Evolutionary conservation across 2,113 vertebrate species (phyloP).

Genomic region (Hydropotes inermis): DNA sequence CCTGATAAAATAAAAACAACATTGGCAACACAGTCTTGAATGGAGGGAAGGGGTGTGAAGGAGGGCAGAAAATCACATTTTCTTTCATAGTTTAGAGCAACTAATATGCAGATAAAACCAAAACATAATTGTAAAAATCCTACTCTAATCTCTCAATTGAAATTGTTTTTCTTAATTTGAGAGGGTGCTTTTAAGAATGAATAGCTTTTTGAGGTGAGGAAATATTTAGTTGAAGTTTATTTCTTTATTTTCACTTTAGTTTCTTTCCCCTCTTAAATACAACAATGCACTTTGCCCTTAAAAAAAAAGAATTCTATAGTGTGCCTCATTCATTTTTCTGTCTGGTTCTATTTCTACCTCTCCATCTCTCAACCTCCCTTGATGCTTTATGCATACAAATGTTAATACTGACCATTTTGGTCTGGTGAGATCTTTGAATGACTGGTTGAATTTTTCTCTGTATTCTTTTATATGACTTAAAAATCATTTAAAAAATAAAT

Average conservation of each 20-base stretch:
- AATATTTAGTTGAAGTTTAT: slow-evolving; percentile 6
- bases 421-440: neutral
- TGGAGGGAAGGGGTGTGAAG: neutral
- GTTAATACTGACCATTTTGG: neutral
- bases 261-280: slow-evolving; percentile 17
- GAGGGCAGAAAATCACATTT: neutral
- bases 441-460: slow-evolving; percentile 16
- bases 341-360: neutral
- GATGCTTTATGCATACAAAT: neutral
- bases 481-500: neutral
- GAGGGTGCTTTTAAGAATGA: neutral
- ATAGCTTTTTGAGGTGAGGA: slow-evolving; percentile 37
- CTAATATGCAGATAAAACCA: neutral
- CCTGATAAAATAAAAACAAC: slow-evolving; percentile 39
- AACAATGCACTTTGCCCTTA: neutral
- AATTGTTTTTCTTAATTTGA: slow-evolving; percentile 38
- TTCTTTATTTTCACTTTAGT: slow-evolving; percentile 5
- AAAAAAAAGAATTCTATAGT: neutral
- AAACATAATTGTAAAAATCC: neutral
- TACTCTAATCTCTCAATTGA: neutral
- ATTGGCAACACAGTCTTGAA: neutral
- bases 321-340: neutral
- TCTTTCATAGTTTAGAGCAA: slow-evolving; percentile 2
- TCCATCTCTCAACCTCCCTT: neutral
- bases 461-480: neutral